Evolutionary conservation across 2,888 invertebrate species (phyloP).

Genomic region (Bimastos eiseni): DNA sequence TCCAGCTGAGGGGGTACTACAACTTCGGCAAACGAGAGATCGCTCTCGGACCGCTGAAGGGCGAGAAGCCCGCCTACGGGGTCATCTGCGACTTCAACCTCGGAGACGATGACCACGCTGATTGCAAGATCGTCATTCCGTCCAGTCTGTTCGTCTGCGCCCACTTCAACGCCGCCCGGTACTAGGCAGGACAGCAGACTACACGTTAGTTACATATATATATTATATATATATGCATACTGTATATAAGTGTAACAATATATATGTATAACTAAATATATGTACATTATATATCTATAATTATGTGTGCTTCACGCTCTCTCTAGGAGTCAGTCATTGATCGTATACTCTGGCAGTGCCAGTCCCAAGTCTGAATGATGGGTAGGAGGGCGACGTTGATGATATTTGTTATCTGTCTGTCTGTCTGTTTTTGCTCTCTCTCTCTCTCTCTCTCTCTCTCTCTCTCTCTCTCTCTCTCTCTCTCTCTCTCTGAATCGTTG

Average conservation of each 20-base stretch:
- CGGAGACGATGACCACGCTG: constrained; percentile 18
- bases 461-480: constrained; percentile 14
- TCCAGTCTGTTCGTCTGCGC: constrained; percentile 14
- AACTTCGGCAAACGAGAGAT: constrained; percentile 17
- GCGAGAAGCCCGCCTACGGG: neutral
- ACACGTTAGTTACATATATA: neutral
- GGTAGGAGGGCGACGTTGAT: no score
- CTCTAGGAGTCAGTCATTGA: no score
- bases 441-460: neutral
- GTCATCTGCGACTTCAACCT: constrained; percentile 29
- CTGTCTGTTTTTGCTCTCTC: no score
- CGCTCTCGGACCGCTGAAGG: neutral
- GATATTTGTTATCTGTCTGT: no score
- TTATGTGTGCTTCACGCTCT: no score
- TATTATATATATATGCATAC: no score
- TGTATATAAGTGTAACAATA: no score
- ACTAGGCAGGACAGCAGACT: neutral
- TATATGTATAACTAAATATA: no score
- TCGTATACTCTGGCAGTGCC: no score
- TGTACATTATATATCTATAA: no score
- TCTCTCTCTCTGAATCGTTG: neutral
- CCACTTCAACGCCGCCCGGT: neutral
- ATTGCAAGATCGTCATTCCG: neutral
- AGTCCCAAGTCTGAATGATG: no score
- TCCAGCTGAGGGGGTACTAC: neutral